Evolutionary conservation across 2,888 invertebrate genomes (phyloP).

Genomic region (Andrena bicolor): DNA sequence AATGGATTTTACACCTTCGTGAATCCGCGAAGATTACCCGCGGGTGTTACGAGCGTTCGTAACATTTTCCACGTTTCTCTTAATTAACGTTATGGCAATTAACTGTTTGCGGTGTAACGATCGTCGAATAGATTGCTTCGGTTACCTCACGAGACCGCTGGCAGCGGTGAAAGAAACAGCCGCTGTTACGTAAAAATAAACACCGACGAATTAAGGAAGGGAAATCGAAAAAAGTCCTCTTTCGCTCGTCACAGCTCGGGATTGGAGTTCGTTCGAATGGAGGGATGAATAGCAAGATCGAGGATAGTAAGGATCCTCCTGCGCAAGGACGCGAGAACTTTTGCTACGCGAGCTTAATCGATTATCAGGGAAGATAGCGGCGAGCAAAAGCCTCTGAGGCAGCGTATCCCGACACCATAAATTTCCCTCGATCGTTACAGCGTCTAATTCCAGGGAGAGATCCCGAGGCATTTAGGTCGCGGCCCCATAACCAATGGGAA

Average conservation of each 20-base stretch:
- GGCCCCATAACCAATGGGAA: slow-evolving; percentile 67
- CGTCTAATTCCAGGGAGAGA: slow-evolving; percentile 49
- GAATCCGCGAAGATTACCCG: slow-evolving; percentile 21
- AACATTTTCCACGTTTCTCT: slow-evolving; percentile 28
- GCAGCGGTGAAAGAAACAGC: slow-evolving; percentile 26
- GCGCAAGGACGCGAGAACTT: background rate
- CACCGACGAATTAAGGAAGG: background rate
- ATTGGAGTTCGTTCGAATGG: background rate
- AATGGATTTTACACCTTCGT: slow-evolving; percentile 66
- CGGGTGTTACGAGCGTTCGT: slow-evolving; percentile 11
- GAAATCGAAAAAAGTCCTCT: background rate
- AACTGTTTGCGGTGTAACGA: slow-evolving; percentile 24
- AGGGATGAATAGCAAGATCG: background rate
- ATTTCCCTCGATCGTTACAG: slow-evolving; percentile 42
- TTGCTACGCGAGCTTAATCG: background rate
- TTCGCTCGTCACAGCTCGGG: background rate
- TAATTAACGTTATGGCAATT: slow-evolving; percentile 51
- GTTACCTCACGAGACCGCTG: slow-evolving; percentile 37
- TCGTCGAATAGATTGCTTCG: slow-evolving; percentile 11
- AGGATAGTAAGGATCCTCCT: background rate
- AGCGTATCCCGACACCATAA: slow-evolving; percentile 29
- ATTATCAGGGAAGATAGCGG: background rate
- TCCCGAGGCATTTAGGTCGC: slow-evolving; percentile 65
- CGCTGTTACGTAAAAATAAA: slow-evolving; percentile 48
- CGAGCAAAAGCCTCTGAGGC: background rate